Base-by-base conservation (phyloP, 2,797 vertebrate genomes). In the Nyctalus aviator region DNA sequence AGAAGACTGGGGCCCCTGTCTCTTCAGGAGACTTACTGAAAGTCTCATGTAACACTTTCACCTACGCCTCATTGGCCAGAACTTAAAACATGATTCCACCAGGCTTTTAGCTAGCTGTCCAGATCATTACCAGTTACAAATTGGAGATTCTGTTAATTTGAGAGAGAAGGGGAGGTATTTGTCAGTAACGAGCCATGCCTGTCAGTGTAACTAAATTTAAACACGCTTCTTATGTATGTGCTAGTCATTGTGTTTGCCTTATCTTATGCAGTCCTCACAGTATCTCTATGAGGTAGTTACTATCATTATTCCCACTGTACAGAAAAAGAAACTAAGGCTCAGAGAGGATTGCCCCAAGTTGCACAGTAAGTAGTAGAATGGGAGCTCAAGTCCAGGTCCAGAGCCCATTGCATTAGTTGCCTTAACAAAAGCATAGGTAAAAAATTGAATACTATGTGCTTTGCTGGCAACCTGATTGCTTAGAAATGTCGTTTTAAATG, bases 391-490 rank as follows among this genome's bases (percentile, higher is more conserved):
- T 37, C 41, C 25, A 62, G 25, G 27, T 10, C 13, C 44, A 72
- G 37, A 87, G 32, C 46, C 76, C 41, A 4, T 46, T 46, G 23
- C 57, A 55, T 68, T 90, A 68, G 41, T 87, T 89, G 64, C 46
- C 90, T 68, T 92, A 94, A 73, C 35, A 77, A 68, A 93, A 85
- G 30, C 20, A 0, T 32, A 94, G 76, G 71, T 69, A 44, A 89
- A 73, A 84, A 89, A 15, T 69, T n/a, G 35, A 90, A 64, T 81
- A 37, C 37, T 37, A 25, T 68, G 25, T 84, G 48, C 5, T 35
- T 73, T 12, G 18, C 0, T 69, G 82, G 44, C 64, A 85, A 72
- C 27, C 69, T 69, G 57, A 12, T 20, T 32, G 66, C 59, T 84
- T 50, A 75, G 91, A 59, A 79, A 55, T 68, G 9, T 30, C 27